phyloP scores from a whole-genome alignment of 2,797 vertebrate genomes.

The Dendrocincla fuliginosa region DNA sequence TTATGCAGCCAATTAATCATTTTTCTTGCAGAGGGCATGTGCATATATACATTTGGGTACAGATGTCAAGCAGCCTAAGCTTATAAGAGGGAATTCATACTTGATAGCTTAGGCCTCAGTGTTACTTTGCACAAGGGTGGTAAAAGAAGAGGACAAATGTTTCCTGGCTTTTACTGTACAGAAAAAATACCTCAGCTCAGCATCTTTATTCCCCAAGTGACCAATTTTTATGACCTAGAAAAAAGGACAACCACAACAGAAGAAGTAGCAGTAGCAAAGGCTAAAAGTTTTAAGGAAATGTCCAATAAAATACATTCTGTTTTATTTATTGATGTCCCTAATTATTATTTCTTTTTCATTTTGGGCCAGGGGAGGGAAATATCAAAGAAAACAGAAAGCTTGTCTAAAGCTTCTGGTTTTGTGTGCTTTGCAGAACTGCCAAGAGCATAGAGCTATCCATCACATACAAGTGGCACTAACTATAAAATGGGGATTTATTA shows the following conservation, averaged over 20 bases:
- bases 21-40: neutral
- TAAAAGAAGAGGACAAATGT: neutral
- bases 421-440: conserved; percentile 5
- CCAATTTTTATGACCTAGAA: conserved; percentile 14
- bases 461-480: neutral
- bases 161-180: neutral
- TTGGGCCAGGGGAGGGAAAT: neutral
- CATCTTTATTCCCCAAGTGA: neutral
- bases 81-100: neutral
- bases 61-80: neutral
- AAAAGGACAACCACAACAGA: neutral
- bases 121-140: neutral
- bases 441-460: neutral
- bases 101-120: neutral
- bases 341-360: neutral
- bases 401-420: neutral
- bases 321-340: neutral
- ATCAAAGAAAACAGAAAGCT: neutral
- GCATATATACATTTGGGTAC: neutral
- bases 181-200: neutral
- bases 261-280: neutral
- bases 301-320: neutral
- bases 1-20: neutral
- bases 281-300: neutral
- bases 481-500: conserved; percentile 2